Percentiles rank a stretch among this genome's conserved stretches.
phyloP scores from a whole-genome alignment of 2,888 invertebrate genomes.

The Melinopterus prodromus region DNA sequence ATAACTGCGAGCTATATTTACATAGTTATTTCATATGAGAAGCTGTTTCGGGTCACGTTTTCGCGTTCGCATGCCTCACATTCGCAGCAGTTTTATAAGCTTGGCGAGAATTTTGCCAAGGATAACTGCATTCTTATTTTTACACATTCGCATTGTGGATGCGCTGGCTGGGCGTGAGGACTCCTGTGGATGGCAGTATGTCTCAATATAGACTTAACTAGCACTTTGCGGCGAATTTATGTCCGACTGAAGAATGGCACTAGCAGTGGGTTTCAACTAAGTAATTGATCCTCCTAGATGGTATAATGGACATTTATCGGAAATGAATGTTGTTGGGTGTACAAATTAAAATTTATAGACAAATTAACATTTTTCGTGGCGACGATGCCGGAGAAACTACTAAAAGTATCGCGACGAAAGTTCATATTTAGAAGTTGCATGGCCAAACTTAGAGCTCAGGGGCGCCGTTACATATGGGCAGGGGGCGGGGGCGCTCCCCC shows the following conservation, averaged over 20 bases:
- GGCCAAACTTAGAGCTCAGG: no score
- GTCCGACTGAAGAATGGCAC: neutral
- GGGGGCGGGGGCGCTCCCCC: no score
- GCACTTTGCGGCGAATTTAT: neutral
- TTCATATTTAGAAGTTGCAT: neutral
- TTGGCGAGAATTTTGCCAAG: neutral
- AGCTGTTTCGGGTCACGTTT: neutral
- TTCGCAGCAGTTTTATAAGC: neutral
- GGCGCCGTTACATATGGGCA: no score
- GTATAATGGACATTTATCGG: neutral
- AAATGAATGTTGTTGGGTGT: neutral
- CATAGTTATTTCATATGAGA: neutral
- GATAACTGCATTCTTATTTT: constrained; percentile 4
- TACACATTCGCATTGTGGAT: neutral
- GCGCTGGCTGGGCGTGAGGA: neutral
- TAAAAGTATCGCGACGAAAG: neutral
- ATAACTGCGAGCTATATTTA: neutral
- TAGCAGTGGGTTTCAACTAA: neutral
- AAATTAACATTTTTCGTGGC: no score
- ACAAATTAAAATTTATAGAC: neutral
- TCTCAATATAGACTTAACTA: constrained; percentile 4
- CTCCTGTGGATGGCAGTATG: neutral
- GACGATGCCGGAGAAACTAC: no score
- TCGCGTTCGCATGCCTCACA: neutral
- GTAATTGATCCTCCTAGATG: neutral